Evolutionary conservation across 2,888 invertebrate genomes (phyloP), one percentile per base, ranked within the genome.

Genomic region (Meteorus cinctellus): DNA sequence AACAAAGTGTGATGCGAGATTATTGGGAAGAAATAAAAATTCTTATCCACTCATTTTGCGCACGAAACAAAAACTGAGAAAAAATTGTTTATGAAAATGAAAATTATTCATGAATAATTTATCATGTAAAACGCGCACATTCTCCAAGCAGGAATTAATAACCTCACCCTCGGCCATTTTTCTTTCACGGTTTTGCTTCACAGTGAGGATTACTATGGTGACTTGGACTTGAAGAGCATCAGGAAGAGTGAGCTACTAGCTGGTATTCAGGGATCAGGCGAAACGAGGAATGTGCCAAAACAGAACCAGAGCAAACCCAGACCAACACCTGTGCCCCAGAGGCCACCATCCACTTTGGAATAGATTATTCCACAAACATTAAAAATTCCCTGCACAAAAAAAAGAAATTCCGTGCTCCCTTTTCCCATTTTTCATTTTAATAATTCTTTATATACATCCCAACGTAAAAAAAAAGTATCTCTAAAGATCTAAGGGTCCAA

Each of bases 151-250:
- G 4, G 51, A 41, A 10, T 59, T 81, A 84, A 34, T 82, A 82
- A 83, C 83, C 81, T 86, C 82, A 87, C 83, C 79, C 73, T 83
- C 82, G 82, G 83, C 4, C n/a, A 10, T 55, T 55, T 55, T 55
- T 55, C 82, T 83, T 84, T 85, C 82, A 85, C 84, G 83, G 81
- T 86, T 88, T 78, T 87, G 86, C 83, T 90, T 92, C 94, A 92
- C 95, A 97, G 97, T 93, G 97, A 97, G 94, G 97, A 97, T 94
- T 97, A 97, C 94, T 97, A 97, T 90, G 97, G 97, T 84, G 97
- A 97, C 91, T 92, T 97, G 94, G 97, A 97, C 91, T 92, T 97
- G 93, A 97, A 97, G 94, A 93, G 94, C 92, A 96, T 97, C 94
- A 94, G 96, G 92, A 97, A 97, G 94, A 96, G 96, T 91, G 97